Base-by-base conservation (phyloP, 2,888 invertebrate species). In the Torymus aiolomorphi region DNA sequence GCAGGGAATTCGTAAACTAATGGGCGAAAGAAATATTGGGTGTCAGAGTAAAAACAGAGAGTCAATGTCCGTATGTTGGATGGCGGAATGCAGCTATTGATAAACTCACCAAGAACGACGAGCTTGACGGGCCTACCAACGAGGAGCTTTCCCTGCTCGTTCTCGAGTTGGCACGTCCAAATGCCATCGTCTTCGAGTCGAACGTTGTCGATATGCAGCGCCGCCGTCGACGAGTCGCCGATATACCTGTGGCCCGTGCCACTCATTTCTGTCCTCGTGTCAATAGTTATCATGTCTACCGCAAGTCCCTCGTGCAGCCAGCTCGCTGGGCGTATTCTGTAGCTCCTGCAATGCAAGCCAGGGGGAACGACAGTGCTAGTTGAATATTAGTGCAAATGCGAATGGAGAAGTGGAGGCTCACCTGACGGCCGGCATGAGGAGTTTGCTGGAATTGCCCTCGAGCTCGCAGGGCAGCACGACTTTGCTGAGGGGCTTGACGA, bases 141-240 rank as follows among this genome's bases (percentile, higher is more conserved):
- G 62, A 94, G 92, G 2, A 94, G 92, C 77, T 93, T 93, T 0
- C 94, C 94, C 54, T 93, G 92, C 1, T 92, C 91, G 85, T 94
- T 94, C 57, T 92, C 92, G 0, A 94, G 93, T 42, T 93, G 93
- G 86, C 96, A 96, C 78, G 93, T 92, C 94, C 96, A 96, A 70
- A 92, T 90, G 0, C 95, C 96, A 57, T 94, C 94, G 86, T 95
- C 95, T 31, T 94, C 94, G 76, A 93, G 88, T 61, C 93, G 88
- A 52, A 93, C 92, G 86, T 92, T 93, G 84, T 92, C 92, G 84
- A 93, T 93, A 80, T 92, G 91, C 83, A 93, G 89, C 13, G 88
- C 88, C 0, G 89, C 89, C 8, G 90, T 90, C 63, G 88, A 86
- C 16, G 90, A 90, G 82, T 90, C 90, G 31, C 90, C 89, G 74